Percentiles rank a stretch among this genome's conserved stretches.
Evolutionary conservation across 2,797 vertebrate species (phyloP).

Genomic region (Prunella strophiata): DNA sequence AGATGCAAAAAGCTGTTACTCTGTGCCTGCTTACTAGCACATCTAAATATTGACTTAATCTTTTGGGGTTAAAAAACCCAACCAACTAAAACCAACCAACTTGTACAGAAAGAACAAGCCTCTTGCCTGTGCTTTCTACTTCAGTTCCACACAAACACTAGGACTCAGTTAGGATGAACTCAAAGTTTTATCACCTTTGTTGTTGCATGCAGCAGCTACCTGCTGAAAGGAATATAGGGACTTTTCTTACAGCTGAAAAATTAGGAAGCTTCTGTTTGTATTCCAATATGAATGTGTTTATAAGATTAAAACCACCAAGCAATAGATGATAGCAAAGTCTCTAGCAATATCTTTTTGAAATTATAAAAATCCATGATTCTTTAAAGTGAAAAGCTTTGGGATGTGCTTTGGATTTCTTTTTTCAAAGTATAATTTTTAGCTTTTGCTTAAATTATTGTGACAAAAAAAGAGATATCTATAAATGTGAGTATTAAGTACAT

Average conservation of each 20-base stretch:
- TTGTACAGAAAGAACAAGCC: not conserved
- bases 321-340: not conserved
- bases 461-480: not conserved
- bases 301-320: not conserved
- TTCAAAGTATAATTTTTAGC: not conserved
- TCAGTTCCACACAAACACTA: accelerated
- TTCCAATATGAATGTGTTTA: not conserved
- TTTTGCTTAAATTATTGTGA: not conserved
- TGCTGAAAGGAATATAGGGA: not conserved
- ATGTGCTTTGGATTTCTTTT: not conserved
- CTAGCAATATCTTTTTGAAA: not conserved
- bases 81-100: not conserved
- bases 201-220: not conserved
- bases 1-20: not conserved
- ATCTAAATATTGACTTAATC: not conserved
- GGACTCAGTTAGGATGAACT: not conserved
- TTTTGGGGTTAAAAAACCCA: not conserved
- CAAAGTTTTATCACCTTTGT: not conserved
- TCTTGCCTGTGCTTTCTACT: not conserved
- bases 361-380: not conserved
- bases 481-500: not conserved
- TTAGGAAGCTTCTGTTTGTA: not conserved
- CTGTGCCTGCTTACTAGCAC: not conserved
- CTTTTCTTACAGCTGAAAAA: not conserved
- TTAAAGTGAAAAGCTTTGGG: not conserved